Conservation (phyloP, 2,113 vertebrate genomes). For the Platichthys flesus region DNA sequence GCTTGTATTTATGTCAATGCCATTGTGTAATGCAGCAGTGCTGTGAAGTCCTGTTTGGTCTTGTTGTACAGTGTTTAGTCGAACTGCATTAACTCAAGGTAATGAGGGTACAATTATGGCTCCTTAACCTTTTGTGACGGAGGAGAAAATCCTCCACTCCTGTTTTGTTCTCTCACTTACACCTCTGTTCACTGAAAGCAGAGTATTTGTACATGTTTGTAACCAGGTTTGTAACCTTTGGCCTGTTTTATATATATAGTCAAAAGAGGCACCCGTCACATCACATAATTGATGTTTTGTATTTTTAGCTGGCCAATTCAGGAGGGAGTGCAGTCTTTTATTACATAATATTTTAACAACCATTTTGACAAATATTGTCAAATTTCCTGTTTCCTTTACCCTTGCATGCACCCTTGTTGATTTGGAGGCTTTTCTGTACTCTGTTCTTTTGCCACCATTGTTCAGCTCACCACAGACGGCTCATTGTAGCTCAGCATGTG, state of each 20-base stretch:
- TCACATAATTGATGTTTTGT: conserved; percentile 38
- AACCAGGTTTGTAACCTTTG: conserved; percentile 55
- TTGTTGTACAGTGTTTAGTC: conserved; percentile 51
- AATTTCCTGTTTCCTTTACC: conserved; percentile 56
- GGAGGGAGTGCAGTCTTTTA: conserved; percentile 29
- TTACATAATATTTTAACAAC: conserved; percentile 53
- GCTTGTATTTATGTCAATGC: conserved; percentile 46
- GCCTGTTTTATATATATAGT: conserved; percentile 43
- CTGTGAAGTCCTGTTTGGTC: conserved; percentile 26
- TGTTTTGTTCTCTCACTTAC: conserved; percentile 5
- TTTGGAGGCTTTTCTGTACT: conserved; percentile 22
- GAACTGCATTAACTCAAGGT: conserved; percentile 46
- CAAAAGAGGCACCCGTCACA: conserved; percentile 22
- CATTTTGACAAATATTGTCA: background rate
- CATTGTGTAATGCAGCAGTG: conserved; percentile 25
- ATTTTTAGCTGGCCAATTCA: conserved; percentile 33
- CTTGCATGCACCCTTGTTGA: conserved; percentile 19
- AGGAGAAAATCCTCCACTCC: conserved; percentile 39
- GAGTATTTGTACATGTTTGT: conserved; percentile 37
- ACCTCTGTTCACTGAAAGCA: background rate
- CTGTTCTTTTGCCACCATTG: conserved; percentile 45
- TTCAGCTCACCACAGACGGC: conserved; percentile 24
- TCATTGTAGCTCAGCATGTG: conserved; percentile 29
- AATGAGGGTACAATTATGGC: conserved; percentile 61
- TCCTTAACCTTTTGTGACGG: conserved; percentile 46